Evolutionary conservation across 1,140 invertebrate genomes (phyloP), one percentile per base, ranked within the genome.

Genomic region (Heliconius hewitsoni): DNA sequence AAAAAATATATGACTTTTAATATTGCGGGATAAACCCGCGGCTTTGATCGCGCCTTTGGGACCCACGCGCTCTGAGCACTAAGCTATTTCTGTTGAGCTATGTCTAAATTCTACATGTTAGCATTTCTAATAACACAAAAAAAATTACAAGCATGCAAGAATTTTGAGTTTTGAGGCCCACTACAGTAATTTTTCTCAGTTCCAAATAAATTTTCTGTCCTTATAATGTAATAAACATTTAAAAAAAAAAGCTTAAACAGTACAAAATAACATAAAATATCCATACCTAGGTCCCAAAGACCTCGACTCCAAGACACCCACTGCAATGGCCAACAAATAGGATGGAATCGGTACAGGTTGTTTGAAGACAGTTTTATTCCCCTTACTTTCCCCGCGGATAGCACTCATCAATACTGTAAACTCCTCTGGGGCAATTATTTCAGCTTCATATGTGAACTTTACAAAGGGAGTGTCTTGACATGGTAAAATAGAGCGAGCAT

Each of bases 401-500:
- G 98, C 98, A 90, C 98, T 99, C 98, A 99, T 99, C 13, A 99
- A 91, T 6, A 98, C 98, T 3, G 96, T 97, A 30, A 99, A 95
- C 78, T 97, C 96, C 30, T 88, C 93, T n/a, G 97, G 97, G 73
- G 97, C 98, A 72, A 96, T 96, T 39, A 99, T 97, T 82, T 96
- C 96, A 4, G 98, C 98, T 77, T 96, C 96, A 88, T 98, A 99
- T 4, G 97, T 97, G 79, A 96, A 96, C 95, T 99, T 99, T 0
- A 98, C 97, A n/a, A 96, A 95, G 5, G 98, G 98, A 1, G 98
- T 98, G 94, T 99, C 98, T 96, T 99, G 98, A 89, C 98, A 99
- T 5, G 99, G 98, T 18, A 99, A 79, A 78, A 99, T 96, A 11
- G 98, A 98, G 73, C 98, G 95, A 3, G 97, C 97, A 95, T 98